These are phyloP conservation scores for Arenicola marina DNA, from an alignment of 2,888 invertebrate genomes.

Conservation along the genomic window DNA sequence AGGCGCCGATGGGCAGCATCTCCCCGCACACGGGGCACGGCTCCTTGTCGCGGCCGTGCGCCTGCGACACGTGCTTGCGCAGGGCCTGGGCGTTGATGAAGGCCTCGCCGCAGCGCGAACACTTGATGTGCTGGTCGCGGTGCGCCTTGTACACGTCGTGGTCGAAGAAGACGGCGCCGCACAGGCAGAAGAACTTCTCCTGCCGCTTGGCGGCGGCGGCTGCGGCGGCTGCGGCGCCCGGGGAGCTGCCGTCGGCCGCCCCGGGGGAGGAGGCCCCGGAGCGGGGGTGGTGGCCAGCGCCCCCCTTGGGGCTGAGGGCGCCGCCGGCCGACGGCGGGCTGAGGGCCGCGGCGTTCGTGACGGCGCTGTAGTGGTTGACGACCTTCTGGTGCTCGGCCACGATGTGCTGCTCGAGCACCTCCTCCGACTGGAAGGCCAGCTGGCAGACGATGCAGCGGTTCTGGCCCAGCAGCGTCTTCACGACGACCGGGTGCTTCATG, in stretches of 20 bases:
- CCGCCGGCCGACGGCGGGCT: background rate
- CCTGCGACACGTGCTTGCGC: background rate
- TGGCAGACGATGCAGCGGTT: background rate
- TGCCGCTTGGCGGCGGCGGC: too few relatives aligned
- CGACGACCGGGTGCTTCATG: background rate
- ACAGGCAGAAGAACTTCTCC: too few relatives aligned
- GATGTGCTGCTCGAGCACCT: background rate
- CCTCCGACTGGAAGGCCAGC: background rate
- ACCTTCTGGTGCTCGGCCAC: background rate
- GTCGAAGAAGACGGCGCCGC: too few relatives aligned
- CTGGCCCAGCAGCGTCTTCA: background rate
- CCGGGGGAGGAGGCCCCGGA: background rate
- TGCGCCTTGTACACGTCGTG: background rate
- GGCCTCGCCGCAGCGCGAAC: background rate
- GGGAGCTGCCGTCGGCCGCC: background rate
- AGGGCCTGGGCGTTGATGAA: background rate
- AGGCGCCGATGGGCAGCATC: background rate
- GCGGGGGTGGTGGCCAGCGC: background rate
- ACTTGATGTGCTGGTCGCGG: background rate
- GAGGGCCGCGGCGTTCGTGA: background rate
- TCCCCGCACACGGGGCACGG: background rate
- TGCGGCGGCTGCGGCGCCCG: background rate
- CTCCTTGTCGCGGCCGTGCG: background rate
- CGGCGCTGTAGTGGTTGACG: background rate
- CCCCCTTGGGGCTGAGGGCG: background rate